Base-by-base conservation (phyloP, 2,113 vertebrate genomes). In the Brachyistius frenatus region DNA sequence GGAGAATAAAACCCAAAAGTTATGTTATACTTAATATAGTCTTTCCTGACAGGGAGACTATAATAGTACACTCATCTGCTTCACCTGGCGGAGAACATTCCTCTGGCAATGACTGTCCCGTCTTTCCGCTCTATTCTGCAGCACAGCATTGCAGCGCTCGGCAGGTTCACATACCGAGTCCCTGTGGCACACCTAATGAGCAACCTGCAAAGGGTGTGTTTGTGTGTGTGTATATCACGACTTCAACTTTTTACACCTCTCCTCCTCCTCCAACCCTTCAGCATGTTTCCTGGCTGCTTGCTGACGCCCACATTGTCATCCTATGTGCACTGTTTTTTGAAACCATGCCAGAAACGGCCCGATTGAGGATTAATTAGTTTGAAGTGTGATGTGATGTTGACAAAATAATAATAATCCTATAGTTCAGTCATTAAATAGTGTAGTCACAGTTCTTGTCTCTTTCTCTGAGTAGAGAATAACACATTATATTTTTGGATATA, bases 131-230 rank as follows among this genome's bases (percentile, higher is more conserved):
- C 65, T 63, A 72, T 63, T 80, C 64, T 77, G 41, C 81, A 81
- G 79, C 82, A 64, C 10, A 55, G 56, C 67, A 55, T 54, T 78
- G 81, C 73, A 70, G 57, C 13, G 4, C 66, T 0, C 33, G 65
- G 63, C 70, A 75, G 73, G 49, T 78, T 68, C 69, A 72, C 83
- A 80, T 31, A 66, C 66, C 70, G 50, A 56, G 63, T 82, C 82
- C 71, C 78, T 14, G 5, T 67, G 72, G 85, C 71, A 75, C 53
- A 46, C 63, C 54, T 92, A 89, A 92, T 87, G 87, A 90, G 86
- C 76, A 86, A 62, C 57, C 88, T 75, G 78, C 73, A 84, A 52
- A 31, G 32, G 41, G 56, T 35, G 64, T 37, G 41, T 64, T 58
- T 23, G 44, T 55, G 35, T 41, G 46, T 68, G 16, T 53, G 23